These are phyloP conservation scores for Plumapathes pennacea DNA, from an alignment of 92 coral and sea anemone genomes.

Conservation along the genomic window DNA sequence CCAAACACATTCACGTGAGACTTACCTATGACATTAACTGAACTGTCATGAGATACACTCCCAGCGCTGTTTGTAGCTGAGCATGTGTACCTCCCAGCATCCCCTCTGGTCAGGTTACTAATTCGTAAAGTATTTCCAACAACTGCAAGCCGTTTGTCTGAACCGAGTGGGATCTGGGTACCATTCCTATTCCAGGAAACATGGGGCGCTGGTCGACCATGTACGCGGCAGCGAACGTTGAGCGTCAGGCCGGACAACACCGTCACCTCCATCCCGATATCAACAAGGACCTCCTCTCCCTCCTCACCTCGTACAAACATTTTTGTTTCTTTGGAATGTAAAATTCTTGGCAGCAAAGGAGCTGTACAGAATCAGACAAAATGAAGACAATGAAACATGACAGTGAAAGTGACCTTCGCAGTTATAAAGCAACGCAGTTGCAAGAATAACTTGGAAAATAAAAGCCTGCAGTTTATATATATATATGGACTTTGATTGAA, in stretches of 20 bases:
- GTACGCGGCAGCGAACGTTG: constrained; percentile 45
- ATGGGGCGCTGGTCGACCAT: constrained; percentile 66
- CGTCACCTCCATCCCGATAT: constrained; percentile 60
- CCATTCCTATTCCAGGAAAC: constrained; percentile 63
- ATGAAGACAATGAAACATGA: too few relatives aligned
- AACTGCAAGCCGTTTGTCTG: constrained; percentile 1
- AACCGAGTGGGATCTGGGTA: background rate
- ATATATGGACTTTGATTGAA: too few relatives aligned
- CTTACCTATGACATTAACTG: constrained; percentile 64
- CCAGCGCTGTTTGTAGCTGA: constrained; percentile 84
- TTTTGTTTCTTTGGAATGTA: constrained; percentile 11
- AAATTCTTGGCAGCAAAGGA: constrained; percentile 54
- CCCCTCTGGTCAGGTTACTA: constrained; percentile 35
- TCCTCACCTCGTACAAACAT: constrained; percentile 15
- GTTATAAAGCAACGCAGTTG: too few relatives aligned
- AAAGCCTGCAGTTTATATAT: too few relatives aligned
- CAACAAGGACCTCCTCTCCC: constrained; percentile 24
- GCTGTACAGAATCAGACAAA: constrained; percentile 20
- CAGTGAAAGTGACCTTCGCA: too few relatives aligned
- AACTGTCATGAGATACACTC: constrained; percentile 25
- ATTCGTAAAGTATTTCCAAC: constrained; percentile 37
- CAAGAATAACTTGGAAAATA: too few relatives aligned
- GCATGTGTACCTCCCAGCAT: constrained; percentile 72
- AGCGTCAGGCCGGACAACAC: constrained; percentile 54
- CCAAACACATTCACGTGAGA: background rate